A percentile compares a stretch with the other conserved stretches of the same genome.
Conservation (phyloP, 2,113 vertebrate species). For the Sinocyclocheilus anshuiensis region DNA sequence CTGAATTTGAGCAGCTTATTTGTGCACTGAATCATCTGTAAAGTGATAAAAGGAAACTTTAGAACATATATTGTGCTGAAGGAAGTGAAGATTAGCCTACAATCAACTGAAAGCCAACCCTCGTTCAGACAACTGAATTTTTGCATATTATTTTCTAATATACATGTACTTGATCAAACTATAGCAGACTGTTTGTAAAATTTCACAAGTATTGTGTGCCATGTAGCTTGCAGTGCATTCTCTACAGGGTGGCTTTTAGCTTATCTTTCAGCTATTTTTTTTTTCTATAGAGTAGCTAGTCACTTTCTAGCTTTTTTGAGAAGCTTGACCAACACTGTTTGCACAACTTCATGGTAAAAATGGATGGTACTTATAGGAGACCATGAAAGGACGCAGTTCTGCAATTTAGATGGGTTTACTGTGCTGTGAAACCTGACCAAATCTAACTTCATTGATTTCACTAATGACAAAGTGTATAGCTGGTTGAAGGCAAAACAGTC, state of each 20-base stretch:
- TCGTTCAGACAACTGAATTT: too few relatives aligned
- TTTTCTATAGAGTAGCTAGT: not conserved
- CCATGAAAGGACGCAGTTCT: not conserved
- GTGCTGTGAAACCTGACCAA: not conserved
- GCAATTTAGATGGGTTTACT: not conserved
- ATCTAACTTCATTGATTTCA: slow-evolving; percentile 23
- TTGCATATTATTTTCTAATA: too few relatives aligned
- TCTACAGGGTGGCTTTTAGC: not conserved
- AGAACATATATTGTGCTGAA: not conserved
- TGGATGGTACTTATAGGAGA: not conserved
- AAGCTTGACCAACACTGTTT: not conserved
- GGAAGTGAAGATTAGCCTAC: too few relatives aligned
- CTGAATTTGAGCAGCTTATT: not conserved
- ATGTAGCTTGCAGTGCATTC: not conserved
- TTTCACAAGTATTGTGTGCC: not conserved
- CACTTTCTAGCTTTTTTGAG: not conserved
- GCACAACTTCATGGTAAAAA: not conserved
- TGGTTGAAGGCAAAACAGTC: slow-evolving; percentile 23
- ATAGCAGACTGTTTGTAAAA: not conserved
- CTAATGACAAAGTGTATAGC: slow-evolving; percentile 28
- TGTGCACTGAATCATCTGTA: not conserved
- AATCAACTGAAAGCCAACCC: too few relatives aligned
- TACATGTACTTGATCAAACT: not conserved
- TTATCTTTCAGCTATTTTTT: too few relatives aligned
- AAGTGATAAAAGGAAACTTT: not conserved